phyloP scores from a whole-genome alignment of 2,797 vertebrate species.

The Vireo griseus region DNA sequence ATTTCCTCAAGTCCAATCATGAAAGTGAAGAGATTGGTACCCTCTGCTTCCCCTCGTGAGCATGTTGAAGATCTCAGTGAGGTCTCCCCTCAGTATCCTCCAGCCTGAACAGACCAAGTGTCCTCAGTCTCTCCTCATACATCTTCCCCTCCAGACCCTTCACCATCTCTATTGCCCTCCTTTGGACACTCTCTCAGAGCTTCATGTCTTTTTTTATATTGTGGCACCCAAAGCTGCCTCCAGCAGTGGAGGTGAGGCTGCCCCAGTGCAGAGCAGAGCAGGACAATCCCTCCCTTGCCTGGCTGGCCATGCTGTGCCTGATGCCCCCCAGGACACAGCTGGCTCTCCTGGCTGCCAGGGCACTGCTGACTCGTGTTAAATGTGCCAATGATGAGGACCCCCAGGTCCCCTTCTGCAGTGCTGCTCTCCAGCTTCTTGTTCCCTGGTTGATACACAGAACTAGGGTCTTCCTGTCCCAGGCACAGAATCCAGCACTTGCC shows the following conservation, averaged over 20 bases:
- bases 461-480: neutral
- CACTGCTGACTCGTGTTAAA: neutral
- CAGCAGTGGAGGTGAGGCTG: rapidly evolving
- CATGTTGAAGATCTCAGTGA: neutral
- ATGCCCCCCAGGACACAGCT: rapidly evolving
- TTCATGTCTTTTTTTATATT: neutral
- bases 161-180: neutral
- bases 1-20: neutral
- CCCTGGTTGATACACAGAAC: neutral
- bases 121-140: rapidly evolving
- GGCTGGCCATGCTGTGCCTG: rapidly evolving
- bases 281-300: neutral
- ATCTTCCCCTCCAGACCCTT: neutral
- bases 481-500: neutral
- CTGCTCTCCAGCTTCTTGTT: neutral
- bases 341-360: neutral
- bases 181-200: neutral
- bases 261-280: neutral
- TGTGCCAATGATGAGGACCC: rapidly evolving
- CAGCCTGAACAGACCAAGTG: neutral
- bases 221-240: neutral
- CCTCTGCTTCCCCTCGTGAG: neutral
- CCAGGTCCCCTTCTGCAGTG: neutral
- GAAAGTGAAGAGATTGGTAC: neutral
- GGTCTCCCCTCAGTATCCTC: neutral